Conservation (phyloP, 2,888 invertebrate species). For the Pandemis corylana region DNA sequence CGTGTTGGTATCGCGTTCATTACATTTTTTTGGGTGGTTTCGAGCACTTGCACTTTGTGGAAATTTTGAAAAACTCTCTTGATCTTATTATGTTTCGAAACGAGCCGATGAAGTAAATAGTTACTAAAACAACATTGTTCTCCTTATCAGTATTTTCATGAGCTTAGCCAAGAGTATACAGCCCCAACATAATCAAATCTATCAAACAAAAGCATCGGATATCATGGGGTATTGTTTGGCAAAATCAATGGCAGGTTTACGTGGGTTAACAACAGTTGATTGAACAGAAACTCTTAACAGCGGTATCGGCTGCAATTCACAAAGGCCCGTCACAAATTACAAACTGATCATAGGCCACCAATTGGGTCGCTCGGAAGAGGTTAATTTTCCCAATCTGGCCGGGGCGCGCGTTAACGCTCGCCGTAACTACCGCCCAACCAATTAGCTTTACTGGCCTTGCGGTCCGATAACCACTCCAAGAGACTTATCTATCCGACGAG, state of each 20-base stretch:
- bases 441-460: conserved; percentile 82
- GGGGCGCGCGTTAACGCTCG: conserved; percentile 62
- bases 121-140: background rate
- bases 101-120: background rate
- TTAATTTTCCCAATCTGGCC: conserved; percentile 77
- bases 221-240: conserved; percentile 10
- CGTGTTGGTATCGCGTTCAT: conserved; percentile 19
- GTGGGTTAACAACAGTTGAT: conserved; percentile 41
- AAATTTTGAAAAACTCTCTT: too few relatives aligned
- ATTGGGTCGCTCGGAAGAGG: conserved; percentile 76
- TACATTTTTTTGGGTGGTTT: conserved; percentile 24
- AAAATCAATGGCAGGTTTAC: conserved; percentile 17
- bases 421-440: conserved; percentile 73
- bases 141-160: background rate
- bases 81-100: too few relatives aligned
- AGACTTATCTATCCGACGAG: conserved; percentile 75
- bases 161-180: conserved; percentile 1
- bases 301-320: conserved; percentile 58
- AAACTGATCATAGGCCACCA: conserved; percentile 78
- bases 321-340: conserved; percentile 69
- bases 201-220: conserved; percentile 20
- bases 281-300: conserved; percentile 51
- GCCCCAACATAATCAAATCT: background rate
- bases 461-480: conserved; percentile 76
- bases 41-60: conserved; percentile 7